phyloP scores from a whole-genome alignment of 2,888 invertebrate species.

The Megastigmus dorsalis region DNA sequence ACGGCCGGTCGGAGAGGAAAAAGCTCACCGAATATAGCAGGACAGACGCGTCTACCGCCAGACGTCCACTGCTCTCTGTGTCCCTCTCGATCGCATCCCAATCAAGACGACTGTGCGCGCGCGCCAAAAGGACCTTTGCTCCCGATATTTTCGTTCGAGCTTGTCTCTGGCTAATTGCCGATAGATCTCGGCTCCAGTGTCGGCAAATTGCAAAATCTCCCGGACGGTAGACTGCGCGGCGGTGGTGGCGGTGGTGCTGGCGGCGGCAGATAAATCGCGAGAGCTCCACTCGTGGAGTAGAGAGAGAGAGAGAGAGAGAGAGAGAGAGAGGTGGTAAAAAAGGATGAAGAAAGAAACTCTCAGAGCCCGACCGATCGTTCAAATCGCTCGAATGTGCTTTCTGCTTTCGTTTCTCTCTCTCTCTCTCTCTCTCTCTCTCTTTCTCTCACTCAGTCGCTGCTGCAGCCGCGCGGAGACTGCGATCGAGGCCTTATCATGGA shows the following conservation, averaged over 20 bases:
- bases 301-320: neutral
- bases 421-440: too few species aligned
- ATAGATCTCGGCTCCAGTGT: constrained; percentile 39
- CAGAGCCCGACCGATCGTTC: too few species aligned
- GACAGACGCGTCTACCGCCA: too few species aligned
- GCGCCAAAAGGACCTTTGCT: constrained; percentile 5
- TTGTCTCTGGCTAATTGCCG: constrained; percentile 46
- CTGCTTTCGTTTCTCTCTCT: neutral
- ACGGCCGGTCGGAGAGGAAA: neutral
- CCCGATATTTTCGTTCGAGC: constrained; percentile 31
- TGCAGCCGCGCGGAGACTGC: neutral
- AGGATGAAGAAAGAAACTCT: too few species aligned
- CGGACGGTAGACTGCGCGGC: constrained; percentile 21
- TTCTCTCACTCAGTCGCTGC: too few species aligned
- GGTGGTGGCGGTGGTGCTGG: too few species aligned
- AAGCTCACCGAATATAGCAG: too few species aligned
- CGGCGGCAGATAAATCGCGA: constrained; percentile 41
- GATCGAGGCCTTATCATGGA: constrained; percentile 37
- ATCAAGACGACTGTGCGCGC: constrained; percentile 24
- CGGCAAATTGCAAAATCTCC: constrained; percentile 36
- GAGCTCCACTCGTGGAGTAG: too few species aligned
- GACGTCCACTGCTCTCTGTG: neutral
- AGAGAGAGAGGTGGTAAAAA: neutral
- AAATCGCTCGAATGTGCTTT: neutral
- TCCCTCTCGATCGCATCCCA: constrained; percentile 37